phyloP scores from a whole-genome alignment of 2,797 vertebrate species.

The Semotilus atromaculatus region DNA sequence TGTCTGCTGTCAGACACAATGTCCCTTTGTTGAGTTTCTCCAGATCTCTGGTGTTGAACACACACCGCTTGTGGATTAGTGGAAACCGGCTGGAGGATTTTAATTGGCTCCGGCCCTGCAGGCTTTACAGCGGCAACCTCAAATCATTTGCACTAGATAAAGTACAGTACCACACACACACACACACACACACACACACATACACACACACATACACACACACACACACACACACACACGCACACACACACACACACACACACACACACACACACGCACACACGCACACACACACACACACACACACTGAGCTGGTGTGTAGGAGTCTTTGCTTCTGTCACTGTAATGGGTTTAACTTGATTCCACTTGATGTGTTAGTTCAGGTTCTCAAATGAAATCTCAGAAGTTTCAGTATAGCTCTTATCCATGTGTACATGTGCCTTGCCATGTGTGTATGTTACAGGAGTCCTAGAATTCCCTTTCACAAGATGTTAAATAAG shows the following conservation, averaged over 20 bases:
- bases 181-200: background rate
- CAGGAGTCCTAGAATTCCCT: too few species aligned
- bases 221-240: background rate
- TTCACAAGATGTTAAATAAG: too few species aligned
- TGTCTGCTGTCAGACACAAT: slow-evolving; percentile 13
- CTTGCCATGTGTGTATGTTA: too few species aligned
- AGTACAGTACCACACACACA: slow-evolving; percentile 32
- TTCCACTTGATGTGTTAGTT: background rate
- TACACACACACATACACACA: slow-evolving; percentile 5
- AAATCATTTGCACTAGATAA: slow-evolving; percentile 27
- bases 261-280: background rate
- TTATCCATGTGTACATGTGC: background rate
- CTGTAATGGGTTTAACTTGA: background rate
- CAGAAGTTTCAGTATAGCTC: background rate
- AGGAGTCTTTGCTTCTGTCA: background rate
- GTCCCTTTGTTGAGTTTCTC: background rate
- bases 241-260: background rate
- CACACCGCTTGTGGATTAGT: slow-evolving; percentile 22
- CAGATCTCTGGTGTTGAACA: slow-evolving; percentile 2
- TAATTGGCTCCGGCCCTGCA: slow-evolving; percentile 51
- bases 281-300: background rate
- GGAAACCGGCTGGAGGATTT: slow-evolving; percentile 30
- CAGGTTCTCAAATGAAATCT: background rate
- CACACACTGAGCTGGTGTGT: background rate
- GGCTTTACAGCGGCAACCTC: slow-evolving; percentile 1